Conservation (phyloP, 2,888 invertebrate genomes). For the Tetramorium bicarinatum region DNA sequence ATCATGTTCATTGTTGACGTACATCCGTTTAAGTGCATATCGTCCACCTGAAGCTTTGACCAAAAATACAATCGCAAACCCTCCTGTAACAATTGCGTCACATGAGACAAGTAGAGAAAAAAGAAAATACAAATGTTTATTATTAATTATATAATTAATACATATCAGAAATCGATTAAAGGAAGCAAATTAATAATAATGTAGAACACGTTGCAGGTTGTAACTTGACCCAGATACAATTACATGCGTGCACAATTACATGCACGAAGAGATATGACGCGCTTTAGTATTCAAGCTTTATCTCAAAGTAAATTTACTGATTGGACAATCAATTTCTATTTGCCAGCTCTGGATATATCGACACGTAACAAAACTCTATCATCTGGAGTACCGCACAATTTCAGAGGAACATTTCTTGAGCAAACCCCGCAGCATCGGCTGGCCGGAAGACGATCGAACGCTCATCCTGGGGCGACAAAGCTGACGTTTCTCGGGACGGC, state of each 20-base stretch:
- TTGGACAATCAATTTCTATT: constrained; percentile 31
- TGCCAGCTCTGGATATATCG: not conserved
- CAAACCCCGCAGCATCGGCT: not conserved
- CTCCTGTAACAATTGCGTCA: constrained; percentile 88
- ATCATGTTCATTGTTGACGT: constrained; percentile 96
- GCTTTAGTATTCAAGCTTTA: not conserved
- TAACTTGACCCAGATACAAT: constrained; percentile 25
- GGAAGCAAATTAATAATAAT: not conserved
- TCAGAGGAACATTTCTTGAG: not conserved
- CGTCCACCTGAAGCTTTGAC: constrained; percentile 91
- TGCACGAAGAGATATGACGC: constrained; percentile 1
- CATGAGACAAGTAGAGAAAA: not conserved
- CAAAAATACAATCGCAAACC: constrained; percentile 96
- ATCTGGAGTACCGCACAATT: not conserved
- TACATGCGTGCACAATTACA: constrained; percentile 16
- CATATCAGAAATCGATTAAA: not conserved
- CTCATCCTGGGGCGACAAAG: not conserved
- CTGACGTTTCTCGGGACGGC: not conserved
- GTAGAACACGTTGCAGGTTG: not conserved
- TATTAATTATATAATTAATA: not conserved
- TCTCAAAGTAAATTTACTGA: constrained; percentile 6
- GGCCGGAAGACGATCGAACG: not conserved
- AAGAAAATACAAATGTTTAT: not conserved
- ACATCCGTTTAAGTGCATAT: constrained; percentile 96
- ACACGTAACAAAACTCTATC: not conserved